Evolutionary conservation across 2,888 invertebrate genomes (phyloP).

Genomic region (Drosophila formosana): DNA sequence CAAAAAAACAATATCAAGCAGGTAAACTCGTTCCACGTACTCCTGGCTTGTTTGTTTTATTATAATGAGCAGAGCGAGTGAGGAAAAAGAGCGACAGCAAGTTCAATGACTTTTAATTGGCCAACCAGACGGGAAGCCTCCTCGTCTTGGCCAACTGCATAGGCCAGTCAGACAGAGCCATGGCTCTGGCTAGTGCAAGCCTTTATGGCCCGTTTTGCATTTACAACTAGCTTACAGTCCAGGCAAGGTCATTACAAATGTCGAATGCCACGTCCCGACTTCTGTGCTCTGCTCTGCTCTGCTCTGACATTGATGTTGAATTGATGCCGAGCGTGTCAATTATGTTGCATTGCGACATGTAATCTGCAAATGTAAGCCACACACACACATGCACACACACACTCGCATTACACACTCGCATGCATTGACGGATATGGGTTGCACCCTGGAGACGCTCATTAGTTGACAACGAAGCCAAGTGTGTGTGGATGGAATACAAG

Average conservation of each 20-base stretch:
- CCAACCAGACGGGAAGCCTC: slow-evolving; percentile 23
- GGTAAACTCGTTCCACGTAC: background rate
- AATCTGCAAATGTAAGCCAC: slow-evolving; percentile 47
- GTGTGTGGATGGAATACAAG: slow-evolving; percentile 25
- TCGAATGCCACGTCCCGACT: slow-evolving; percentile 11
- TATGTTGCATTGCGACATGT: slow-evolving; percentile 53
- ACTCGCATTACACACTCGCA: background rate
- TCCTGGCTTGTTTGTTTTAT: slow-evolving; percentile 34
- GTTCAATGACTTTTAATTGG: slow-evolving; percentile 62
- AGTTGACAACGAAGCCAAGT: slow-evolving; percentile 40
- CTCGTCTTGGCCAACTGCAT: background rate
- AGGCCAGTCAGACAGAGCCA: background rate
- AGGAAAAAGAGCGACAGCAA: background rate
- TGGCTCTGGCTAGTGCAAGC: background rate
- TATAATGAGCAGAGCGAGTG: slow-evolving; percentile 49
- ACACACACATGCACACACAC: slow-evolving; percentile 7
- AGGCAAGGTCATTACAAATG: slow-evolving; percentile 26
- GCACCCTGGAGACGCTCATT: slow-evolving; percentile 72
- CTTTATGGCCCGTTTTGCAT: slow-evolving; percentile 15
- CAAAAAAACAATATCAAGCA: slow-evolving; percentile 11
- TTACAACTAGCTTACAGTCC: slow-evolving; percentile 9
- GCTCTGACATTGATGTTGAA: slow-evolving; percentile 61
- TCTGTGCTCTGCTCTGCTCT: slow-evolving; percentile 2
- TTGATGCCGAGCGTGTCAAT: slow-evolving; percentile 59
- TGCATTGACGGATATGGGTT: background rate